Conservation (phyloP, 2,113 vertebrate genomes). For the Periophthalmodon schlosseri region DNA sequence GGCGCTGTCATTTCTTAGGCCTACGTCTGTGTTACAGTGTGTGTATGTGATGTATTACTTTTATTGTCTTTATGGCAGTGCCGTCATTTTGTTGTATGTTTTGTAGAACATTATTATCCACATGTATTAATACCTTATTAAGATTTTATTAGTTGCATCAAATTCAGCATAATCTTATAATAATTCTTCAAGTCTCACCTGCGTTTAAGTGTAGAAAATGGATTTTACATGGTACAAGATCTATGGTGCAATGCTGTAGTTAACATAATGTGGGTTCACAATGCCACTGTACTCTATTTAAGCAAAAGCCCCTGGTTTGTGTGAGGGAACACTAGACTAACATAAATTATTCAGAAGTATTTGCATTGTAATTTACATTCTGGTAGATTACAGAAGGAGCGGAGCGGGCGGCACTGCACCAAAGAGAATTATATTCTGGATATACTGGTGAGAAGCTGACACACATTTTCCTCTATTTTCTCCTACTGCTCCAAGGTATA, state of each 20-base stretch:
- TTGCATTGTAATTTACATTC: slow-evolving; percentile 77
- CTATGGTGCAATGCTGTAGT: slow-evolving; percentile 22
- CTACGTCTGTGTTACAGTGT: slow-evolving; percentile 20
- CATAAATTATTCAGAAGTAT: slow-evolving; percentile 75
- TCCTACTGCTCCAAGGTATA: slow-evolving; percentile 63
- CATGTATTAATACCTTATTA: slow-evolving; percentile 22
- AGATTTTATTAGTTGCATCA: not conserved
- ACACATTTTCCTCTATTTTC: slow-evolving; percentile 66
- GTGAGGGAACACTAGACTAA: slow-evolving; percentile 55
- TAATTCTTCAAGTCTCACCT: not conserved
- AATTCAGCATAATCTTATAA: not conserved
- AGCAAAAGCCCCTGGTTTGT: slow-evolving; percentile 53
- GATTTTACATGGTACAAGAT: slow-evolving; percentile 26
- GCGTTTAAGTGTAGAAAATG: not conserved
- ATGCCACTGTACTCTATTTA: slow-evolving; percentile 58
- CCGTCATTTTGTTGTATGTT: slow-evolving; percentile 12
- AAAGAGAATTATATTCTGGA: slow-evolving; percentile 69
- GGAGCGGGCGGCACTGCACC: slow-evolving; percentile 62
- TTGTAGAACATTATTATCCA: slow-evolving; percentile 18
- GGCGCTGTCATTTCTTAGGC: not conserved
- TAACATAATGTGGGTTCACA: slow-evolving; percentile 49
- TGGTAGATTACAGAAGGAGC: slow-evolving; percentile 66
- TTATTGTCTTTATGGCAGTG: not conserved
- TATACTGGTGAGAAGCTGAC: slow-evolving; percentile 62
- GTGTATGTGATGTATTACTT: slow-evolving; percentile 21